Evolutionary conservation across 2,113 vertebrate genomes (phyloP).

Genomic region (Tupaia chinensis): DNA sequence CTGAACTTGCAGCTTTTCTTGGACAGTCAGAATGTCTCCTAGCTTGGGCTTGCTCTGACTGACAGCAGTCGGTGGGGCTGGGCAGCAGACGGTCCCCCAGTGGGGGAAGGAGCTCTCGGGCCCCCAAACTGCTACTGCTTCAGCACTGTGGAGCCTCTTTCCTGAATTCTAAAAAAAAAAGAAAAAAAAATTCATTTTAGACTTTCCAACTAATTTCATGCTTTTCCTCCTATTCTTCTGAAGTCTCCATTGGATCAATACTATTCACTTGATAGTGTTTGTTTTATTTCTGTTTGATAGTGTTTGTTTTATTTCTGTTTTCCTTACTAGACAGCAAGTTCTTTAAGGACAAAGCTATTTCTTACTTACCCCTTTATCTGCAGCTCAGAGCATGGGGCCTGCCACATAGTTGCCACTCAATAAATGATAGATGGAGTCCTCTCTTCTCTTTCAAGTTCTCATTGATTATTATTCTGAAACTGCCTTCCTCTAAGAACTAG

Average conservation of each 20-base stretch:
- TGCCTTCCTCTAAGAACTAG: neutral
- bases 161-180: no score
- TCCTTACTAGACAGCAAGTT: neutral
- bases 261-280: neutral
- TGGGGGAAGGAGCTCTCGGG: accelerated
- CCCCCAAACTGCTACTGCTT: no score
- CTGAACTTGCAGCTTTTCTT: neutral
- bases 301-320: neutral
- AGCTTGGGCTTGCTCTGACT: neutral
- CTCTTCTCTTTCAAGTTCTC: neutral
- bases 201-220: neutral
- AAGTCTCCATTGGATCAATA: neutral
- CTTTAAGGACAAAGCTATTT: neutral
- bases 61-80: neutral
- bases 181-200: neutral
- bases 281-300: neutral
- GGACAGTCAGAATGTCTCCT: neutral
- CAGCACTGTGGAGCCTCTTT: no score
- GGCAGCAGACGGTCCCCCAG: neutral
- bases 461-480: neutral
- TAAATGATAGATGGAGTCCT: neutral
- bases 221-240: neutral
- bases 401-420: neutral
- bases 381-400: neutral
- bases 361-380: neutral